Evolutionary conservation across 2,797 vertebrate genomes (phyloP), one percentile per base, ranked within the genome.

Genomic region (Crenuchus spilurus): DNA sequence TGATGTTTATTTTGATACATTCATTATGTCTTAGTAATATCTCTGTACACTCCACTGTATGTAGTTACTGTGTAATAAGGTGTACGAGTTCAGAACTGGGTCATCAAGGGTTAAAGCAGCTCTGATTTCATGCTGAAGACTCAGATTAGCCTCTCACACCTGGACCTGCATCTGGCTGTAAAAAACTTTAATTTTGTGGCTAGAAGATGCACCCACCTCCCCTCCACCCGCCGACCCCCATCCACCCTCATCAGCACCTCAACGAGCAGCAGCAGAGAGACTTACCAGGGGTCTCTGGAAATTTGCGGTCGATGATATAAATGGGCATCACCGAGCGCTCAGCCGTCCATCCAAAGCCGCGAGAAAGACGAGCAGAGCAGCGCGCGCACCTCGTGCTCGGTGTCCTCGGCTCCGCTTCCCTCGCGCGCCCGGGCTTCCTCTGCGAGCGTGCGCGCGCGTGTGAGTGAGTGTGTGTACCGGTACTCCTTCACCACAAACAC

Each of bases 271-370:
- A 5, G 7, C 4, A 48, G 10, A 33, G 31, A 35, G 81, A 91
- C 93, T 93, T 87, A 94, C 93, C 93, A 90, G 90, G 87, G 92
- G 91, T 89, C 80, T 93, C 92, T 80, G 90, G 90, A 89, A 92
- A 91, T 93, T 92, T 93, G 87, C 92, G 90, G 87, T 93, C 92
- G 90, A 93, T 93, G 81, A 89, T 92, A 86, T 94, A 94, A 87
- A 94, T 89, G 88, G 92, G 93, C 93, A 94, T 93, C 89, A 91
- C 93, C 91, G 86, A 89, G 82, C 82, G 86, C 81, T 93, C 90
- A 92, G 72, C 80, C 82, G 84, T 89, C 87, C 87, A 90, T 92
- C 54, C 86, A 89, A 84, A 89, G 91, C 88, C 88, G 81, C 85
- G 75, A 80, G 87, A 89, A 85, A 84, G 87, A 57, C 28, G 28